Percentiles rank a stretch among this genome's conserved stretches.
Conservation (phyloP, 2,113 vertebrate genomes). For the Thunnus thynnus region DNA sequence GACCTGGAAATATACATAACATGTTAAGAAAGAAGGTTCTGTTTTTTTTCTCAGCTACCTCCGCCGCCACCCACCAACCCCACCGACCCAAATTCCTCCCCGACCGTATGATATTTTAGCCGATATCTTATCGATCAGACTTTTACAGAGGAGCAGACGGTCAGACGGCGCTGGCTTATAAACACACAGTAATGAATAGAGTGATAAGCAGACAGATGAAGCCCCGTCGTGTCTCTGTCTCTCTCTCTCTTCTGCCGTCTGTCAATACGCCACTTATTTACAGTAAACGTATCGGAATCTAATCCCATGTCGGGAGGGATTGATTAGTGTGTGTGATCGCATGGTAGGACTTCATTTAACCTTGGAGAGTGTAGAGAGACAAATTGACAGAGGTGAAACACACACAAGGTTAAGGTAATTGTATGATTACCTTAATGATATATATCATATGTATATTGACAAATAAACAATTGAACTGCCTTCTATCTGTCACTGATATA, state of each 20-base stretch:
- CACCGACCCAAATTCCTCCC: not conserved
- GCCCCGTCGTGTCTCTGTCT: slow-evolving; percentile 14
- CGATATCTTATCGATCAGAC: slow-evolving; percentile 55
- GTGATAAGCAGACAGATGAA: slow-evolving; percentile 40
- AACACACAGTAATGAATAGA: slow-evolving; percentile 56
- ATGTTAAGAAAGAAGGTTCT: not conserved
- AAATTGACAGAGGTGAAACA: not conserved
- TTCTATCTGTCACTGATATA: not conserved
- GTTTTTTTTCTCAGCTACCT: not conserved
- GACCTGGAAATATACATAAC: no score
- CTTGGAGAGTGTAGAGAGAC: slow-evolving; percentile 8
- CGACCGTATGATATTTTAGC: slow-evolving; percentile 32
- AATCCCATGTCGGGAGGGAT: slow-evolving; percentile 60
- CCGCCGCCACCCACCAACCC: not conserved
- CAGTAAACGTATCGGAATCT: slow-evolving; percentile 35
- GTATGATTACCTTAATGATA: not conserved
- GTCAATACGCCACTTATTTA: slow-evolving; percentile 56
- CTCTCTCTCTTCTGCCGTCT: slow-evolving; percentile 7
- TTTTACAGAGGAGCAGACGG: slow-evolving; percentile 25
- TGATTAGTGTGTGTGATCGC: slow-evolving; percentile 45
- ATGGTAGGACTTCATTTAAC: slow-evolving; percentile 26
- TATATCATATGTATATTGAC: not conserved
- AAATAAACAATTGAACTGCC: not conserved
- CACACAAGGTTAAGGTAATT: not conserved
- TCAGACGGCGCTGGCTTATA: slow-evolving; percentile 14